phyloP scores from a whole-genome alignment of 2,888 invertebrate genomes.

The Disparrhopalites patrizii region DNA sequence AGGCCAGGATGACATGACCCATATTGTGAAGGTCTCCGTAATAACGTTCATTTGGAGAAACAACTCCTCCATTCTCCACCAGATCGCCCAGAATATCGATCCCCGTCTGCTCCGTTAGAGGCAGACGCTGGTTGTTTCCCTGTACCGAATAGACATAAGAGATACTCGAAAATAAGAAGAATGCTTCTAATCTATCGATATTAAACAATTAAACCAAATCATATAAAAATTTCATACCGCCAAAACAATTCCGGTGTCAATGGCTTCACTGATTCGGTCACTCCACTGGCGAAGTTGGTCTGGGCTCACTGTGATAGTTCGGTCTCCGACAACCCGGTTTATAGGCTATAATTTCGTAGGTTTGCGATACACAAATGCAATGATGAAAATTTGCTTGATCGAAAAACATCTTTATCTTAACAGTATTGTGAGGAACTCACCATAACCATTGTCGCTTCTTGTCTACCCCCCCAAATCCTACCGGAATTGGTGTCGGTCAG shows the following conservation, averaged over 20 bases:
- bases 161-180: background rate
- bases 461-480: constrained; percentile 40
- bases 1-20: constrained; percentile 73
- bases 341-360: too few species aligned
- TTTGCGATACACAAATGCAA: too few species aligned
- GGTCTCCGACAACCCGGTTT: too few species aligned
- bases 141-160: constrained; percentile 15
- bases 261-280: constrained; percentile 66
- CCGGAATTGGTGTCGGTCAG: constrained; percentile 52
- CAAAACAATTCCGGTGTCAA: constrained; percentile 61
- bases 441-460: constrained; percentile 32
- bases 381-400: background rate
- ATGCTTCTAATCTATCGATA: background rate
- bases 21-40: constrained; percentile 74
- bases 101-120: constrained; percentile 64
- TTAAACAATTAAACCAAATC: background rate
- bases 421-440: too few species aligned
- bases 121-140: constrained; percentile 55
- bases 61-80: constrained; percentile 62
- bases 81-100: constrained; percentile 76
- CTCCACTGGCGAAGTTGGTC: constrained; percentile 72
- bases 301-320: too few species aligned
- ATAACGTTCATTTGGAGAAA: constrained; percentile 47
- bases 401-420: too few species aligned
- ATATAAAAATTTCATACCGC: constrained; percentile 54